These are phyloP conservation scores for Eupeodes luniger DNA, from an alignment of 2,888 invertebrate species.

Conservation along the genomic window DNA sequence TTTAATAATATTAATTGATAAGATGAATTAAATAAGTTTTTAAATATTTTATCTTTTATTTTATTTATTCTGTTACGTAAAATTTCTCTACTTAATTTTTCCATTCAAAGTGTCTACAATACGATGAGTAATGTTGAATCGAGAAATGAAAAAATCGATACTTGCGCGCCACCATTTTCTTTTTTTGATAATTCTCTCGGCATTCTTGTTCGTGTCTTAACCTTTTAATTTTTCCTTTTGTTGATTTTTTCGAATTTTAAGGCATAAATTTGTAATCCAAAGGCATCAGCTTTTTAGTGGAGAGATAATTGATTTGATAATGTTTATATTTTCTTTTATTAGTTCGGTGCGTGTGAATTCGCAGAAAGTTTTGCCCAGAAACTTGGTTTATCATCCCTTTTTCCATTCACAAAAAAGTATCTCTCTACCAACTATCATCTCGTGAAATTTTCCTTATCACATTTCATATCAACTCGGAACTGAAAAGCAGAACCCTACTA, in stretches of 20 bases:
- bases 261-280: conserved; percentile 58
- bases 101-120: conserved; percentile 53
- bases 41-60: neutral
- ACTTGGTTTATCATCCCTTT: conserved; percentile 14
- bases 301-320: conserved; percentile 35
- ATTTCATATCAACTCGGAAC: too few relatives aligned
- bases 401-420: conserved; percentile 4
- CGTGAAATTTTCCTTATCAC: conserved; percentile 47
- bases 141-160: conserved; percentile 63
- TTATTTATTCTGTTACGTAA: conserved; percentile 62
- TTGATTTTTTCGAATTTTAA: neutral
- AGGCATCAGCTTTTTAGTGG: conserved; percentile 52
- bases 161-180: conserved; percentile 75
- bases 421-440: conserved; percentile 11
- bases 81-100: conserved; percentile 33
- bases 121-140: conserved; percentile 40
- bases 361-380: conserved; percentile 24
- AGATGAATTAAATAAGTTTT: too few relatives aligned
- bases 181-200: conserved; percentile 50
- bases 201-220: conserved; percentile 59
- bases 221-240: conserved; percentile 31
- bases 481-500: neutral
- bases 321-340: conserved; percentile 30
- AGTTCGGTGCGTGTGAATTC: conserved; percentile 17
- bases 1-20: too few relatives aligned